Evolutionary conservation across 2,888 invertebrate genomes (phyloP).

Genomic region (Agriopis aurantiaria): DNA sequence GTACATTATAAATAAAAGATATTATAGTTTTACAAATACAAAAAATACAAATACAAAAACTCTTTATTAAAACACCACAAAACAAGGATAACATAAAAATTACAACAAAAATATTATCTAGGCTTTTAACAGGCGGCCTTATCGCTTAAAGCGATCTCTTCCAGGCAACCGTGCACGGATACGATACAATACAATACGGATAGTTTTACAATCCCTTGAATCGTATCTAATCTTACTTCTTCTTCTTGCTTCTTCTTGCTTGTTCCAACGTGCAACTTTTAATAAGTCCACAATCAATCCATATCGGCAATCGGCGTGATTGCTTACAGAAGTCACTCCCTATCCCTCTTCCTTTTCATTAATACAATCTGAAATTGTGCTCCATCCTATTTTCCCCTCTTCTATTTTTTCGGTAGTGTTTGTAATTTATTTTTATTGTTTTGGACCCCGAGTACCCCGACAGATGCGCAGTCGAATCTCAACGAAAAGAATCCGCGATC

Average conservation of each 20-base stretch:
- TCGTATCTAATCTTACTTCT: not conserved
- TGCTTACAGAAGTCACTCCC: conserved; percentile 20
- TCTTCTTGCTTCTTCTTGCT: not conserved
- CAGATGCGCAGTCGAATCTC: conserved; percentile 34
- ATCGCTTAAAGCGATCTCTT: too few species aligned
- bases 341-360: conserved; percentile 28
- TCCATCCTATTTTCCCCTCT: conserved; percentile 23
- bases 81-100: too few species aligned
- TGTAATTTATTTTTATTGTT: conserved; percentile 38
- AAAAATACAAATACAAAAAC: too few species aligned
- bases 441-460: conserved; percentile 30
- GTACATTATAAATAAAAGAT: not conserved
- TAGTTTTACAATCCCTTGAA: not conserved
- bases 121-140: too few species aligned
- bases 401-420: conserved; percentile 32
- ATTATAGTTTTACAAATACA: too few species aligned
- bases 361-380: conserved; percentile 32
- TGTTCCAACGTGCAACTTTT: not conserved
- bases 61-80: too few species aligned
- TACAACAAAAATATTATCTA: too few species aligned
- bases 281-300: conserved; percentile 2
- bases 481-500: conserved; percentile 20
- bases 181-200: too few species aligned
- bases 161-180: too few species aligned
- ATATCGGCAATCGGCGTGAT: conserved; percentile 11